These are phyloP conservation scores for Zelleria hepariella DNA, from an alignment of 2,888 invertebrate species.

Conservation along the genomic window DNA sequence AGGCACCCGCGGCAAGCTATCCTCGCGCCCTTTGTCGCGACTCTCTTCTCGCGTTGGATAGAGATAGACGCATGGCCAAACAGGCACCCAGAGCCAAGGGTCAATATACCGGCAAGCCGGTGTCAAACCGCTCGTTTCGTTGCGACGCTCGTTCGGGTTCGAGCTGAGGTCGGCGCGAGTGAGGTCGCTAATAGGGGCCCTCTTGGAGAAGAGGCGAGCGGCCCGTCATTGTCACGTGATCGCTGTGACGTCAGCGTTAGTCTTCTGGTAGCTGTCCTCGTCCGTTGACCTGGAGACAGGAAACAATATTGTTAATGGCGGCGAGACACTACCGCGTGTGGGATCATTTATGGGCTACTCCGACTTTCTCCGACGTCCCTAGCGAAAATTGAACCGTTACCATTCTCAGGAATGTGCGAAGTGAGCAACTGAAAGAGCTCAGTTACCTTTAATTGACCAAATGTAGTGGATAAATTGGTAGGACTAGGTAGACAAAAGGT, in stretches of 20 bases:
- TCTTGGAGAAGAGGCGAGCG: constrained; percentile 9
- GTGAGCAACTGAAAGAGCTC: too few species aligned
- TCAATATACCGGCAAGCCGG: background rate
- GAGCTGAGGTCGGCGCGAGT: background rate
- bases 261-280: constrained; percentile 54
- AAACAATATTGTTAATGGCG: too few species aligned
- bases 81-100: background rate
- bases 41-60: too few species aligned
- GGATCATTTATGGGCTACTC: too few species aligned
- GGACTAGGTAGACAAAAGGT: too few species aligned
- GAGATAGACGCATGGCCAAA: too few species aligned
- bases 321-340: too few species aligned
- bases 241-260: constrained; percentile 46
- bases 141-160: background rate
- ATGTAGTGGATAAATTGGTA: too few species aligned
- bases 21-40: constrained; percentile 8
- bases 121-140: background rate
- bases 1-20: constrained; percentile 3
- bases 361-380: too few species aligned
- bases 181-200: constrained; percentile 10
- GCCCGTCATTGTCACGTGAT: constrained; percentile 45
- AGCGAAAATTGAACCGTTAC: too few species aligned
- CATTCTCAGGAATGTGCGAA: too few species aligned
- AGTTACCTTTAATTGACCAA: too few species aligned
- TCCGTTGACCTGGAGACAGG: constrained; percentile 42